phyloP scores from a whole-genome alignment of 2,113 vertebrate genomes.

The Nothoprocta perdicaria region DNA sequence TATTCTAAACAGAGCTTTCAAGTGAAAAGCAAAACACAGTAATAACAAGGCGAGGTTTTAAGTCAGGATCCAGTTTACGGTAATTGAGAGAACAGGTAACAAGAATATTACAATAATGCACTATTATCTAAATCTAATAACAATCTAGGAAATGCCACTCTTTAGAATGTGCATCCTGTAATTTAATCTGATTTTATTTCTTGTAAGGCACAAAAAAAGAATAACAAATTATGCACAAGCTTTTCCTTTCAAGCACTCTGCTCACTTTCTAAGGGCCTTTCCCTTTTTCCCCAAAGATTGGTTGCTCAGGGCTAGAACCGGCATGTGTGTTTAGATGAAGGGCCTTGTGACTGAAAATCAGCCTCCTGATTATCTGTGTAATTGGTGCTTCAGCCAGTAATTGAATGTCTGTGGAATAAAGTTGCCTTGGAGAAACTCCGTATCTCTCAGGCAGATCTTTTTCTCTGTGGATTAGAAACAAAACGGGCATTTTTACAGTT shows the following conservation, averaged over 20 bases:
- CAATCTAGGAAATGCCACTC: not conserved
- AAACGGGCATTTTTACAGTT: conserved; percentile 25
- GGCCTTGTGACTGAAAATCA: conserved; percentile 47
- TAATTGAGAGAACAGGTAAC: not conserved
- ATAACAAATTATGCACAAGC: not conserved
- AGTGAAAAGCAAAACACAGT: not conserved
- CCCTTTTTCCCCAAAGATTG: not conserved
- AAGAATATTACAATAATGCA: not conserved
- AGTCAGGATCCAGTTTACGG: not conserved
- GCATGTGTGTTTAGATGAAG: not conserved
- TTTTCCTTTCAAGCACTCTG: not conserved
- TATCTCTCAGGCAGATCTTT: conserved; percentile 14
- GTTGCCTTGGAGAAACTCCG: not conserved
- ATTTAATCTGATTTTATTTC: conserved; percentile 24
- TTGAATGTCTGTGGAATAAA: conserved; percentile 20
- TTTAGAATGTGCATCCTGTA: not conserved
- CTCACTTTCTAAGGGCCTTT: not conserved
- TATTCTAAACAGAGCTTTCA: not conserved
- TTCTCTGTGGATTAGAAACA: conserved; percentile 33
- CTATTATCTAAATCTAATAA: not conserved
- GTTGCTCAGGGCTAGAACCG: conserved; percentile 31
- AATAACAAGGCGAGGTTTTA: not conserved
- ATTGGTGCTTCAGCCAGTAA: conserved; percentile 45
- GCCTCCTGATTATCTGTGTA: conserved; percentile 10
- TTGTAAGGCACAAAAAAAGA: not conserved